Evolutionary conservation across 2,113 vertebrate genomes (phyloP).

Genomic region (Muntiacus reevesi): DNA sequence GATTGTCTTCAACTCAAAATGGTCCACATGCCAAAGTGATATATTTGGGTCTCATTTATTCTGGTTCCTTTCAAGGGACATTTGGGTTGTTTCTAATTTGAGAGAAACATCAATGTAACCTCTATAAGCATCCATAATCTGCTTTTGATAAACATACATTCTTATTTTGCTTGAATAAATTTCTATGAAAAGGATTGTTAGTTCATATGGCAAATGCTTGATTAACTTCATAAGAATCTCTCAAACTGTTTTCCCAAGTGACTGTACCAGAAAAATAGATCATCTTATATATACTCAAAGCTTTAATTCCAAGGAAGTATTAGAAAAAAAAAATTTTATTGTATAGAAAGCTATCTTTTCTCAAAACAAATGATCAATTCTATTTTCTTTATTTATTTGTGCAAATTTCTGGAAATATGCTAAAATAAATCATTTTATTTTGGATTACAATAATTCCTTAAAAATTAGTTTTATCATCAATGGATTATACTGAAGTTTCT

Average conservation of each 20-base stretch:
- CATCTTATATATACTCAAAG: not conserved
- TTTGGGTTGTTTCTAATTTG: not conserved
- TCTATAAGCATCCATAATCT: not conserved
- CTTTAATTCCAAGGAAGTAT: not conserved
- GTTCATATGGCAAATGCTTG: not conserved
- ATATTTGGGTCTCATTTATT: not conserved
- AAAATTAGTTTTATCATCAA: not conserved
- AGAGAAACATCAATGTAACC: not conserved
- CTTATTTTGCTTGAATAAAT: not conserved
- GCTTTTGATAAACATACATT: not conserved
- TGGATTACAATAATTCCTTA: not conserved
- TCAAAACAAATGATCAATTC: not conserved
- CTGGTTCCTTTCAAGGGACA: not conserved
- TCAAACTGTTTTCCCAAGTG: not conserved
- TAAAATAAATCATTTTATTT: not conserved
- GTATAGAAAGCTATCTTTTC: fast-evolving
- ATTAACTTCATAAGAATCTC: not conserved
- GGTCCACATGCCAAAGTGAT: not conserved
- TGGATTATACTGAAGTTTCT: not conserved
- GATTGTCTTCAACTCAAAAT: not conserved
- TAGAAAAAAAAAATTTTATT: not conserved
- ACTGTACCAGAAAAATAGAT: not conserved
- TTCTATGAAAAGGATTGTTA: not conserved
- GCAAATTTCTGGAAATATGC: not conserved
- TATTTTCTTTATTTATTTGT: not conserved